Evolutionary conservation across 2,888 invertebrate genomes (phyloP).

Genomic region (Diloba caeruleocephala): DNA sequence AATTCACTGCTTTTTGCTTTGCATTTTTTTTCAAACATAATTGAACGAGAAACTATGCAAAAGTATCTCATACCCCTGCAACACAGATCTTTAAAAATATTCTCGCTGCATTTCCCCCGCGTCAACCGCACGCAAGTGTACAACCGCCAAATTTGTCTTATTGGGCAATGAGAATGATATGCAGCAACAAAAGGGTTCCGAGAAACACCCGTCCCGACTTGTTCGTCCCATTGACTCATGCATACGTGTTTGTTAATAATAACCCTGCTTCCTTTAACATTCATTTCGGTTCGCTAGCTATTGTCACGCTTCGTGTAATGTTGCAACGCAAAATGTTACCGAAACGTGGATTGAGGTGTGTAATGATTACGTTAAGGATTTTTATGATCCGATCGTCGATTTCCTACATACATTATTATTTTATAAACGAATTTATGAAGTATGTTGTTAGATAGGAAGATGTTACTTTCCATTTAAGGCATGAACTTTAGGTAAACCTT

Average conservation of each 20-base stretch:
- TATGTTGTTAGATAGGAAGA: background rate
- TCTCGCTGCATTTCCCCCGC: slow-evolving; percentile 24
- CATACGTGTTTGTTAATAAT: slow-evolving; percentile 83
- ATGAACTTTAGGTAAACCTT: too few relatives aligned
- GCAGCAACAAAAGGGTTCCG: slow-evolving; percentile 84
- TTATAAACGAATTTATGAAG: too few relatives aligned
- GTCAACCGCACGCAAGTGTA: slow-evolving; percentile 58
- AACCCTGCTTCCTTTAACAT: slow-evolving; percentile 75
- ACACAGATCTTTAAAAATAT: background rate
- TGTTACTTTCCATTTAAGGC: too few relatives aligned
- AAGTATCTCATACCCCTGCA: background rate
- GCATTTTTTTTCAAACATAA: too few relatives aligned
- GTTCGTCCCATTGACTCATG: slow-evolving; percentile 83
- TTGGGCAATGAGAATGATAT: slow-evolving; percentile 85
- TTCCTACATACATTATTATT: background rate
- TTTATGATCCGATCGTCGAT: background rate
- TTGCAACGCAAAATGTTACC: slow-evolving; percentile 43
- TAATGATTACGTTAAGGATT: slow-evolving; percentile 15
- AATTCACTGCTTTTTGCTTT: too few relatives aligned
- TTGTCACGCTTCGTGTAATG: slow-evolving; percentile 59
- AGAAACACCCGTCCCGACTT: slow-evolving; percentile 79
- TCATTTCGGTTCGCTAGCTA: slow-evolving; percentile 67
- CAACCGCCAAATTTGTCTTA: slow-evolving; percentile 76
- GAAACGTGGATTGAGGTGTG: slow-evolving; percentile 16
- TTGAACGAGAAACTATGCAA: too few relatives aligned